These are phyloP conservation scores for Stichodactyla helianthus DNA, from an alignment of 64 coral and sea anemone species.

Conservation along the genomic window DNA sequence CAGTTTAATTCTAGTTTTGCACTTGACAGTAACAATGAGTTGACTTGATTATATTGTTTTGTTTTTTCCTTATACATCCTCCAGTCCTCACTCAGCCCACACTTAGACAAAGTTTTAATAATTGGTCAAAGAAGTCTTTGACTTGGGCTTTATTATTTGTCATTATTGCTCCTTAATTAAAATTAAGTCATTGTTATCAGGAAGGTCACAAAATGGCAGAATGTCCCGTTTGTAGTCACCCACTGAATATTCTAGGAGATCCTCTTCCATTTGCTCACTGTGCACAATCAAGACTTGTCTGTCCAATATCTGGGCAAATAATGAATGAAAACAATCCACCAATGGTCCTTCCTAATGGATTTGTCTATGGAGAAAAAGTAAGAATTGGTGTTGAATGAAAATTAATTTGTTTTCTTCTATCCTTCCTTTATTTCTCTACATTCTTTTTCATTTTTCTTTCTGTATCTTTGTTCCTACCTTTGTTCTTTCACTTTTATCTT, in stretches of 20 bases:
- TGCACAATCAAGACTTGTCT: constrained; percentile 95
- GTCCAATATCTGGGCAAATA: constrained; percentile 90
- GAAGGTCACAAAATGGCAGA: constrained; percentile 86
- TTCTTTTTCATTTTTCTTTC: background rate
- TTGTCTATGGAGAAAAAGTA: constrained; percentile 98
- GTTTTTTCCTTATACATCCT: too few relatives aligned
- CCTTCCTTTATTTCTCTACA: background rate
- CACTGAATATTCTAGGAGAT: constrained; percentile 77
- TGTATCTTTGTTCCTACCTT: background rate
- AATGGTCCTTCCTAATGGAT: constrained; percentile 94
- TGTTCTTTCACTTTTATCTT: background rate
- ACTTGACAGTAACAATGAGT: too few relatives aligned
- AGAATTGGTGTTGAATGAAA: background rate
- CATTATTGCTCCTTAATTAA: background rate
- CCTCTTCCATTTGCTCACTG: constrained; percentile 90
- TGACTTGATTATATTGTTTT: too few relatives aligned
- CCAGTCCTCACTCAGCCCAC: too few relatives aligned
- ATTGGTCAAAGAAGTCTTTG: background rate
- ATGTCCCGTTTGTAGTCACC: constrained; percentile 91
- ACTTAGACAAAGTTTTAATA: background rate
- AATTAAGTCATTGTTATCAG: constrained; percentile 80
- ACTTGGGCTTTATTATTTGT: background rate
- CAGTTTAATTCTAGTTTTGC: too few relatives aligned
- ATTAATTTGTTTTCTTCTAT: background rate
- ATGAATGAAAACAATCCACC: constrained; percentile 99